phyloP scores from a whole-genome alignment of 2,888 invertebrate species.

The Hydrotaea diabolus region DNA sequence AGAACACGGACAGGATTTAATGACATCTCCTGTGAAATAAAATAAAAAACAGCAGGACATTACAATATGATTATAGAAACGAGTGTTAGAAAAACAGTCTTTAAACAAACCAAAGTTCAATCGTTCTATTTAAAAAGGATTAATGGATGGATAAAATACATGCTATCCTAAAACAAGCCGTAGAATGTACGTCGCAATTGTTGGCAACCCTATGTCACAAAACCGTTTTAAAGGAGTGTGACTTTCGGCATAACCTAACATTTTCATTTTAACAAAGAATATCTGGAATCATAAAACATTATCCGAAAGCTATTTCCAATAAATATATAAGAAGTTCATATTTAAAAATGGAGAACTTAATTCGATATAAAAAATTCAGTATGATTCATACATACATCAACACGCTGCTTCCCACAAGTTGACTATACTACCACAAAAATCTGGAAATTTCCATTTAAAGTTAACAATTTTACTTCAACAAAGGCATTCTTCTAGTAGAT shows the following conservation, averaged over 20 bases:
- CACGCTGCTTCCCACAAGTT: conserved; percentile 44
- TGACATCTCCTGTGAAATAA: conserved; percentile 85
- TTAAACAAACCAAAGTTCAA: neutral
- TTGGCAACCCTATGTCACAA: conserved; percentile 21
- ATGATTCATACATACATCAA: conserved; percentile 52
- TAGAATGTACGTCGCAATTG: neutral
- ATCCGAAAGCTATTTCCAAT: too few species aligned
- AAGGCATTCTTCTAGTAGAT: neutral
- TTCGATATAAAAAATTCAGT: conserved; percentile 23
- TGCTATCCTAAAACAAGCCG: neutral
- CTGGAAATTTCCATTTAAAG: conserved; percentile 22
- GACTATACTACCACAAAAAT: neutral
- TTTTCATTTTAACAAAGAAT: neutral
- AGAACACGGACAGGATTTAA: conserved; percentile 96
- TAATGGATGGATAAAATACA: neutral
- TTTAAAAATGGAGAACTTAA: too few species aligned
- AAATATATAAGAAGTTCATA: too few species aligned
- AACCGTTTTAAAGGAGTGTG: conserved; percentile 22
- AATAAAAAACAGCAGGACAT: neutral
- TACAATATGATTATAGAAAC: too few species aligned
- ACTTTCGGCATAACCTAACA: conserved; percentile 38
- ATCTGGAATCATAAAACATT: too few species aligned
- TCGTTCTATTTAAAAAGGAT: neutral
- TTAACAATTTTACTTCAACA: neutral
- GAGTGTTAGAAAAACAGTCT: too few species aligned